Percentiles rank a stretch among this genome's conserved stretches.
Evolutionary conservation across 2,888 invertebrate genomes (phyloP).

Genomic region (Ditula angustiorana): DNA sequence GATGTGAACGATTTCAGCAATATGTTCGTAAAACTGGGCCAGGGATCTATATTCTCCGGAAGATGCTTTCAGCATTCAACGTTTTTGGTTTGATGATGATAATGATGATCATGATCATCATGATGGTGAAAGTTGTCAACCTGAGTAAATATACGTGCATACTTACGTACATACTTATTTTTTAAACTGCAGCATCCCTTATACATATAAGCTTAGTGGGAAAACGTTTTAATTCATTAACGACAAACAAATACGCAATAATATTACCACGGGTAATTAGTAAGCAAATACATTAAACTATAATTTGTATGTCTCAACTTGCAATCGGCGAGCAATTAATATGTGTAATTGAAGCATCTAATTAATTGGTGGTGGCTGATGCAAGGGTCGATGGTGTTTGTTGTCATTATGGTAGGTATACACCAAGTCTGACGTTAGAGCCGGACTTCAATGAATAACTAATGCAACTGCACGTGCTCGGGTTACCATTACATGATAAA

Average conservation of each 20-base stretch:
- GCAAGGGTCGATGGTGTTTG: constrained; percentile 18
- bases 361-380: constrained; percentile 22
- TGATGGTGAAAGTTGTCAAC: too few relatives aligned
- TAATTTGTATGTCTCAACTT: constrained; percentile 31
- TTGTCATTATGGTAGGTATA: constrained; percentile 46
- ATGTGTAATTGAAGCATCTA: constrained; percentile 30
- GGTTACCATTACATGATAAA: constrained; percentile 62
- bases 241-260: constrained; percentile 11
- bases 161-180: too few relatives aligned
- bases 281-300: constrained; percentile 34
- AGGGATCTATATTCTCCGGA: too few relatives aligned
- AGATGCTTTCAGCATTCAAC: too few relatives aligned
- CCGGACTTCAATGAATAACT: constrained; percentile 64
- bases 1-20: too few relatives aligned
- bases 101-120: too few relatives aligned
- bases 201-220: background rate
- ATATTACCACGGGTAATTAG: constrained; percentile 5
- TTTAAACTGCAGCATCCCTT: background rate
- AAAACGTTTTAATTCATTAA: constrained; percentile 10
- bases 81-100: too few relatives aligned
- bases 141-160: too few relatives aligned
- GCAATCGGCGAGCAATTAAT: constrained; percentile 37
- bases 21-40: too few relatives aligned
- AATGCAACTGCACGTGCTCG: constrained; percentile 57
- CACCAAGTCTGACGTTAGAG: constrained; percentile 50